Percentiles rank a stretch among this genome's conserved stretches.
phyloP scores from a whole-genome alignment of 2,113 vertebrate genomes.

The Hypanus sabinus region DNA sequence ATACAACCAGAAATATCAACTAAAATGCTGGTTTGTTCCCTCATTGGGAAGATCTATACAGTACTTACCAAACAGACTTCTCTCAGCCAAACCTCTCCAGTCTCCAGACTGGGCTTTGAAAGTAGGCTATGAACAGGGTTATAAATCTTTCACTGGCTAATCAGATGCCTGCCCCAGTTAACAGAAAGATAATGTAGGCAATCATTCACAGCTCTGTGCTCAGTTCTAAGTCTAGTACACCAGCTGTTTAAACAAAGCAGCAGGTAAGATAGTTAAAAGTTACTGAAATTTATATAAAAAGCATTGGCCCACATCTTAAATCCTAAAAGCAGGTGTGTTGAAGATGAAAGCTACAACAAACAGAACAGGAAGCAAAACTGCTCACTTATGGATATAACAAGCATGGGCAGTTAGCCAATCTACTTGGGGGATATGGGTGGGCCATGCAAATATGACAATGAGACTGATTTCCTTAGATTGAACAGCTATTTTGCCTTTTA shows the following conservation, averaged over 20 bases:
- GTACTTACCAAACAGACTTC: not conserved
- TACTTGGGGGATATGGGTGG: too few species aligned
- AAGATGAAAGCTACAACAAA: too few species aligned
- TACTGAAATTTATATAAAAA: not conserved
- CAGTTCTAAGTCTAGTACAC: too few species aligned
- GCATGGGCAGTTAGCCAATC: too few species aligned
- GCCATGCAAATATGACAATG: too few species aligned
- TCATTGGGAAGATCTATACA: not conserved
- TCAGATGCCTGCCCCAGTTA: not conserved
- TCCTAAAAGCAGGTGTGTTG: too few species aligned
- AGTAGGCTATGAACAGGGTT: not conserved
- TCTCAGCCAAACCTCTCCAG: not conserved
- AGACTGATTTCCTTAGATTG: too few species aligned
- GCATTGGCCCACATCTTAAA: not conserved
- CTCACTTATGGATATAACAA: too few species aligned
- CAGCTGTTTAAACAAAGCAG: not conserved
- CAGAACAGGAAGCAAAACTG: too few species aligned
- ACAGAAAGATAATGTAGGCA: not conserved
- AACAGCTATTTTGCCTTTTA: too few species aligned
- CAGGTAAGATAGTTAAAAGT: not conserved
- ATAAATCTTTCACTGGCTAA: slow-evolving; percentile 17
- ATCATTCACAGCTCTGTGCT: not conserved
- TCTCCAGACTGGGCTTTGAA: not conserved
- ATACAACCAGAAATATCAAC: not conserved
- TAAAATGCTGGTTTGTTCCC: not conserved